phyloP scores from a whole-genome alignment of 2,888 invertebrate genomes.

The Lithophane ornitopus region DNA sequence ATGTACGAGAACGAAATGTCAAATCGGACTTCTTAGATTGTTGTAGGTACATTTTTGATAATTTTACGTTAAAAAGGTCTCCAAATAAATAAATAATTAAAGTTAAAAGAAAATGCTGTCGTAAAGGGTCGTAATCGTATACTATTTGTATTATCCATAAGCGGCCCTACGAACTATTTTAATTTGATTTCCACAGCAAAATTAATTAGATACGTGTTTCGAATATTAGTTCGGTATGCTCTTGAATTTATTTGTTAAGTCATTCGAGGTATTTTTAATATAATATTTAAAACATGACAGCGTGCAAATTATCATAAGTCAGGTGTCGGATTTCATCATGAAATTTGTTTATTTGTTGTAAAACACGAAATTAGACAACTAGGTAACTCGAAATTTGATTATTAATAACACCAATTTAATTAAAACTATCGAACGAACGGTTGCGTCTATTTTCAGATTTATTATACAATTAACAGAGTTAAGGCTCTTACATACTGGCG shows the following conservation, averaged over 20 bases:
- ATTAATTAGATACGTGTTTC: conserved; percentile 34
- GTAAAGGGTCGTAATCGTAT: not conserved
- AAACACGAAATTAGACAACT: not conserved
- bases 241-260: conserved; percentile 25
- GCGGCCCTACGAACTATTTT: not conserved
- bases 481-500: too few relatives aligned
- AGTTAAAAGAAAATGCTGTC: not conserved
- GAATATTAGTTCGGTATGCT: conserved; percentile 21
- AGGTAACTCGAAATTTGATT: not conserved
- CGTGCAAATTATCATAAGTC: not conserved
- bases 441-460: not conserved
- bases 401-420: not conserved
- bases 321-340: not conserved
- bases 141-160: not conserved
- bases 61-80: not conserved
- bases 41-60: too few relatives aligned
- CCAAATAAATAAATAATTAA: not conserved
- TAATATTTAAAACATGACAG: conserved; percentile 7
- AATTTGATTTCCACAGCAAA: conserved; percentile 23
- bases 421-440: not conserved
- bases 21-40: too few relatives aligned
- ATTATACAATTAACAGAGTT: not conserved
- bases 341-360: not conserved
- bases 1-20: too few relatives aligned
- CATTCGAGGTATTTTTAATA: conserved; percentile 23